A percentile compares a stretch with the other conserved stretches of the same genome.
Evolutionary conservation across 2,113 vertebrate species (phyloP).

Genomic region (Tympanuchus pallidicinctus): DNA sequence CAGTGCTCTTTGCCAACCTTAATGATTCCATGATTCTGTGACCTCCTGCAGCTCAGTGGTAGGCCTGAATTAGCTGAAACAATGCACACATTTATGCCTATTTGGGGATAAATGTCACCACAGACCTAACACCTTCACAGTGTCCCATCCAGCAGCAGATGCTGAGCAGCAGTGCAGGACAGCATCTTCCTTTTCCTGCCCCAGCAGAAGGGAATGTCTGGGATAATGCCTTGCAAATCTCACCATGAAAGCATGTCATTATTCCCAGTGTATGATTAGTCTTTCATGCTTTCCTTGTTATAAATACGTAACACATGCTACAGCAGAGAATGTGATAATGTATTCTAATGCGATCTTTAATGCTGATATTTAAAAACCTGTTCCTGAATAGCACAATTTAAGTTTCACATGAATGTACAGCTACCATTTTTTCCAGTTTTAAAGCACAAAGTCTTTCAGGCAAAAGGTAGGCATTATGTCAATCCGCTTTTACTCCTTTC

Average conservation of each 20-base stretch:
- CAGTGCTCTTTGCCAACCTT: too few species aligned
- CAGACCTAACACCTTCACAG: fast-evolving
- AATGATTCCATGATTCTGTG: too few species aligned
- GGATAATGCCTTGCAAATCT: neutral
- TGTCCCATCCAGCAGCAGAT: neutral
- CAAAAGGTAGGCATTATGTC: neutral
- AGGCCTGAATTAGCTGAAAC: neutral
- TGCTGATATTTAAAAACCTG: conserved; percentile 79
- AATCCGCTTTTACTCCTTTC: neutral
- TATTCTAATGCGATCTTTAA: conserved; percentile 77
- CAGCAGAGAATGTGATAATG: conserved; percentile 70
- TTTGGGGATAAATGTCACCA: neutral
- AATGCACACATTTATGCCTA: fast-evolving
- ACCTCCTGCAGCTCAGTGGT: neutral
- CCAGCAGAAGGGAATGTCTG: conserved; percentile 39
- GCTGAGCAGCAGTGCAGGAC: neutral
- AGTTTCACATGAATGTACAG: conserved; percentile 17
- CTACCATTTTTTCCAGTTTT: conserved; percentile 6
- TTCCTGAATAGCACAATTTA: conserved; percentile 60
- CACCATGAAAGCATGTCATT: conserved; percentile 23
- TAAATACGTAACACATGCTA: conserved; percentile 69
- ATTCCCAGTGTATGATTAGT: conserved; percentile 38
- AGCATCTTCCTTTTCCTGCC: neutral
- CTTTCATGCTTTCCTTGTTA: conserved; percentile 63
- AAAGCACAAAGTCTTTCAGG: conserved; percentile 9